Percentiles rank a stretch among this genome's conserved stretches.
Conservation (phyloP, 2,113 vertebrate species). For the Dryoscopus gambensis region DNA sequence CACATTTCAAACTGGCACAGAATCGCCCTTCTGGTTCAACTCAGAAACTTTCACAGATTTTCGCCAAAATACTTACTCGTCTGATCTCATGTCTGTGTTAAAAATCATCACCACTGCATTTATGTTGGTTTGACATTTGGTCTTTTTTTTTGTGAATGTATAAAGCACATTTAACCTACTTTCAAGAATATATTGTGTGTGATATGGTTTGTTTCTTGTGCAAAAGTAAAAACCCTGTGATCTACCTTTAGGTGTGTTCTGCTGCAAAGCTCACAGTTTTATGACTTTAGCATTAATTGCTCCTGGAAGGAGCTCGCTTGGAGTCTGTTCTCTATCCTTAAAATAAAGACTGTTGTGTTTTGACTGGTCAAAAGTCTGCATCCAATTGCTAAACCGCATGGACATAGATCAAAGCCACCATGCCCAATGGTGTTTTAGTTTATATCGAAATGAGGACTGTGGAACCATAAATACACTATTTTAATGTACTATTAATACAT, state of each 20-base stretch:
- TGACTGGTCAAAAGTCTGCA: not conserved
- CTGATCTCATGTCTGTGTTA: not conserved
- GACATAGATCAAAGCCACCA: not conserved
- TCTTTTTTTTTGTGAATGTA: not conserved
- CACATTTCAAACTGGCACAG: not conserved
- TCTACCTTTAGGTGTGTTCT: not conserved
- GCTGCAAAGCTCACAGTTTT: not conserved
- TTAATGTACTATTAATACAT: not conserved
- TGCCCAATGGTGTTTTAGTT: accelerated
- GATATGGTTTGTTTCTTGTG: not conserved
- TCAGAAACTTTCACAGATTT: not conserved
- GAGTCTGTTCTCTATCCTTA: not conserved
- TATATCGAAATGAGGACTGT: not conserved
- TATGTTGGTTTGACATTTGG: not conserved
- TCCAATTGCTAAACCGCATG: not conserved
- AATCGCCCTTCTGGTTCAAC: not conserved
- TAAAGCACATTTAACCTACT: slow-evolving; percentile 7
- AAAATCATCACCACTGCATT: not conserved
- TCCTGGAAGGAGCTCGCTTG: not conserved
- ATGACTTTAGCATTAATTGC: not conserved
- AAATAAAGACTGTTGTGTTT: not conserved
- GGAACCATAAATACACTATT: not conserved
- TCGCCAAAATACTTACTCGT: not conserved
- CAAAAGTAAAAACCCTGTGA: not conserved
- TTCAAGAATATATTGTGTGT: not conserved